Conservation (phyloP, 2,797 vertebrate species). For the Sebastiscus albofasciatus region DNA sequence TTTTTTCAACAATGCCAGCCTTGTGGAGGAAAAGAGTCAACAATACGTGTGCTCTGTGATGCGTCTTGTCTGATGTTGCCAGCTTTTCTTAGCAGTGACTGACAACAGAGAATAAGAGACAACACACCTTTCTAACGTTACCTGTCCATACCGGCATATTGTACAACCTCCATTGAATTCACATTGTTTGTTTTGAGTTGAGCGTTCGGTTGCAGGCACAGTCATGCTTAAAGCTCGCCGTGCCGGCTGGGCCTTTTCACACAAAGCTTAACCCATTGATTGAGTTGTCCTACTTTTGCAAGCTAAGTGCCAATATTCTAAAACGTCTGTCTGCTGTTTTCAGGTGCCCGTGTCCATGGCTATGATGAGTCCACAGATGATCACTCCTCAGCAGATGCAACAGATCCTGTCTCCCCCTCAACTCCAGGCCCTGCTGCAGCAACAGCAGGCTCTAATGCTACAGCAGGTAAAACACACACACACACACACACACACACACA, state of each 20-base stretch:
- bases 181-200: conserved; percentile 53
- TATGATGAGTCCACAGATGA: conserved; percentile 99
- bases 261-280: conserved; percentile 39
- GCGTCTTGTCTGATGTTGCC: conserved; percentile 39
- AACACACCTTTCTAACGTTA: conserved; percentile 40
- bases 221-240: conserved; percentile 53
- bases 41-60: conserved; percentile 29
- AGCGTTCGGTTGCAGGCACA: conserved; percentile 53
- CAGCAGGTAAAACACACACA: conserved; percentile 89
- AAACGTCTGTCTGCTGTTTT: conserved; percentile 1
- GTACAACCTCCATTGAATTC: conserved; percentile 2
- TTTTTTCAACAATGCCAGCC: conserved; percentile 36
- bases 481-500: conserved; percentile 30
- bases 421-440: conserved; percentile 96
- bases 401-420: conserved; percentile 97
- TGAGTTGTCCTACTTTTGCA: conserved; percentile 33
- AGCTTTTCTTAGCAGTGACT: conserved; percentile 44
- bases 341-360: conserved; percentile 98
- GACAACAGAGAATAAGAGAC: conserved; percentile 44
- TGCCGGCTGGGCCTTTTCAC: conserved; percentile 19
- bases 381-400: conserved; percentile 98
- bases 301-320: not conserved
- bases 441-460: conserved; percentile 97
- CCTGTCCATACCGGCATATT: conserved; percentile 34
- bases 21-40: conserved; percentile 57